A percentile compares a stretch with the other conserved stretches of the same genome.
Conservation (phyloP, 1,140 invertebrate species). For the Pentalonia nigronervosa region DNA sequence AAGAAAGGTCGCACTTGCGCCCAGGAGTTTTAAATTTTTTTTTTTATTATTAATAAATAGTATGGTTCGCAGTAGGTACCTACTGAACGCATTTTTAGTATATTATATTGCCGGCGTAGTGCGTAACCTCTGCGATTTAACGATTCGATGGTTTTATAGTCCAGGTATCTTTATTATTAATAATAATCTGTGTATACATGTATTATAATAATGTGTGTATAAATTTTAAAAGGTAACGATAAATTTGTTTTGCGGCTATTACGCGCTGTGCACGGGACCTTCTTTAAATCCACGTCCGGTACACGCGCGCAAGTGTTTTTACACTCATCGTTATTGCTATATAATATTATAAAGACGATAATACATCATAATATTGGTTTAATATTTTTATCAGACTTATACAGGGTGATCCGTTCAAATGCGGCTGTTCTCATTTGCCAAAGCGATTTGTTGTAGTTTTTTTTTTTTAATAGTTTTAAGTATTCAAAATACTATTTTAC, state of each 20-base stretch:
- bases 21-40: background rate
- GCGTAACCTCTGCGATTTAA: background rate
- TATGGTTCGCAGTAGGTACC: background rate
- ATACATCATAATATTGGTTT: background rate
- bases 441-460: background rate
- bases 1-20: background rate
- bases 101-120: background rate
- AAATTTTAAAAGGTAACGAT: background rate
- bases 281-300: background rate
- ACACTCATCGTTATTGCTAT: background rate
- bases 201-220: background rate
- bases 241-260: background rate
- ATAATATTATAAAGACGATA: background rate
- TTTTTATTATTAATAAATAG: conserved; percentile 19
- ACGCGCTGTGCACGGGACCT: background rate
- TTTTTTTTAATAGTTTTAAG: background rate
- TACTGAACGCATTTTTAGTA: conserved; percentile 12
- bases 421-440: background rate
- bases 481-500: background rate
- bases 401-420: background rate
- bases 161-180: conserved; percentile 6
- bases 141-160: conserved; percentile 10
- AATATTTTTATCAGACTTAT: background rate
- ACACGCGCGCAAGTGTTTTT: background rate
- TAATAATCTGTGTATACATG: background rate